Evolutionary conservation across 2,888 invertebrate species (phyloP).

Genomic region (Uropetala carovei): DNA sequence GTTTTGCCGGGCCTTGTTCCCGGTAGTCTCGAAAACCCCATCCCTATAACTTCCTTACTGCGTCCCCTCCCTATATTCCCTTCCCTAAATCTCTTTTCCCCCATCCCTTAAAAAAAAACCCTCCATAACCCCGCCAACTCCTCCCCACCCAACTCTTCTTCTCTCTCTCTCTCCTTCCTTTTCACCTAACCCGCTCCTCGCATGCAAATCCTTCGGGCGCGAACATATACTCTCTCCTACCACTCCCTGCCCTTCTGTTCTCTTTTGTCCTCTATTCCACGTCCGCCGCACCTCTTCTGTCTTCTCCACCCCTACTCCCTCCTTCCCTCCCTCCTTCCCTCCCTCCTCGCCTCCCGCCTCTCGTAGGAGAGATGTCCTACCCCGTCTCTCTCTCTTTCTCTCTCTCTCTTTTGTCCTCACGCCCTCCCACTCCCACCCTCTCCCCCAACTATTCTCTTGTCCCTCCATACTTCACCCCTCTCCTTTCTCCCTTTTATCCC

Average conservation of each 20-base stretch:
- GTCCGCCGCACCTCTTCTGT: slow-evolving; percentile 53
- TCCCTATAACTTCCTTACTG: slow-evolving; percentile 66
- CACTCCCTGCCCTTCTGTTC: slow-evolving; percentile 66
- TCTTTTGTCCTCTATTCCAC: slow-evolving; percentile 66
- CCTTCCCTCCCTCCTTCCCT: slow-evolving; percentile 67
- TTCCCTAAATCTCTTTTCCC: neutral
- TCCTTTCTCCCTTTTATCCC: neutral
- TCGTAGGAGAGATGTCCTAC: slow-evolving; percentile 47
- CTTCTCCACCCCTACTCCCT: slow-evolving; percentile 66
- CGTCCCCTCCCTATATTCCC: slow-evolving; percentile 64
- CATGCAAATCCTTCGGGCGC: slow-evolving; percentile 54
- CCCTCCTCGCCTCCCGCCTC: slow-evolving; percentile 67
- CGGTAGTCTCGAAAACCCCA: slow-evolving; percentile 69
- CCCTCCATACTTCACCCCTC: neutral
- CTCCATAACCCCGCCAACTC: too few relatives aligned
- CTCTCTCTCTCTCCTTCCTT: neutral
- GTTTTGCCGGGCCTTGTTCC: slow-evolving; percentile 69
- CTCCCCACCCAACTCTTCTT: neutral
- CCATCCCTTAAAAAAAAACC: neutral
- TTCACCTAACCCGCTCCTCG: slow-evolving; percentile 39
- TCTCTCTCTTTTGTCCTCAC: slow-evolving; percentile 32
- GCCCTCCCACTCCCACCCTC: neutral
- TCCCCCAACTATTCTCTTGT: neutral
- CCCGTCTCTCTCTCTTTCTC: neutral
- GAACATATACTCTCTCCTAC: slow-evolving; percentile 65